These are phyloP conservation scores for Mesorhabditis sp. DNA, from an alignment of 2,888 invertebrate species.

Conservation along the genomic window DNA sequence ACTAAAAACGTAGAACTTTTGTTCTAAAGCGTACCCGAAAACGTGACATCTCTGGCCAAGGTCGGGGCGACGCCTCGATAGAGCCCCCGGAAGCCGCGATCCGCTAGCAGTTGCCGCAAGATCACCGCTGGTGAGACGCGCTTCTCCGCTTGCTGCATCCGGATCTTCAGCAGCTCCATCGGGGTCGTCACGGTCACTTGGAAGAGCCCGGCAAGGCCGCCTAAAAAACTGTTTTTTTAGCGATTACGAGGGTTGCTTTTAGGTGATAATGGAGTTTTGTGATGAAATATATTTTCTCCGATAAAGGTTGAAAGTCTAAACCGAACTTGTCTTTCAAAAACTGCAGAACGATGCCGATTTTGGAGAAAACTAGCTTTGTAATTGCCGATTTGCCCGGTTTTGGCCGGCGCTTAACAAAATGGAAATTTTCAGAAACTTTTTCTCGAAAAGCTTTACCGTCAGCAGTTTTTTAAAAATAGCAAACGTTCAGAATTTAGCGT, in stretches of 20 bases:
- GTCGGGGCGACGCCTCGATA: slow-evolving; percentile 90
- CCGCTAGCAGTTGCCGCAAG: slow-evolving; percentile 55
- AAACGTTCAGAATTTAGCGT: too few relatives aligned
- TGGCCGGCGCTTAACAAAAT: too few relatives aligned
- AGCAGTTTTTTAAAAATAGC: too few relatives aligned
- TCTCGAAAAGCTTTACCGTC: too few relatives aligned
- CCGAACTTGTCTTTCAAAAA: slow-evolving; percentile 4
- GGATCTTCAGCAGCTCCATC: slow-evolving; percentile 97
- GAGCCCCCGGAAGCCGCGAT: slow-evolving; percentile 83
- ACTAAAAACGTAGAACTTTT: slow-evolving; percentile 74
- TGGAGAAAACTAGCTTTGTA: too few relatives aligned
- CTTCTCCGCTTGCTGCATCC: slow-evolving; percentile 73
- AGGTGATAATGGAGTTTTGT: too few relatives aligned
- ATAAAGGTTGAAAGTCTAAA: slow-evolving; percentile 1
- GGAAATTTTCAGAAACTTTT: too few relatives aligned
- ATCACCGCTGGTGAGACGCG: slow-evolving; percentile 18
- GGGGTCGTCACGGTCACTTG: slow-evolving; percentile 96
- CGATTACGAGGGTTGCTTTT: too few relatives aligned
- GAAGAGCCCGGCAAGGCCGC: slow-evolving; percentile 72
- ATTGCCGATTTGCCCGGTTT: too few relatives aligned
- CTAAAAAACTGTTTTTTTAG: neutral
- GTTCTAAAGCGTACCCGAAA: slow-evolving; percentile 19
- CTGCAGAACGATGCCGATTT: slow-evolving; percentile 16
- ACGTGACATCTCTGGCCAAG: slow-evolving; percentile 64
- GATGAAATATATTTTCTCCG: neutral